Evolutionary conservation across 2,113 vertebrate genomes (phyloP).

Genomic region (Suncus etruscus): DNA sequence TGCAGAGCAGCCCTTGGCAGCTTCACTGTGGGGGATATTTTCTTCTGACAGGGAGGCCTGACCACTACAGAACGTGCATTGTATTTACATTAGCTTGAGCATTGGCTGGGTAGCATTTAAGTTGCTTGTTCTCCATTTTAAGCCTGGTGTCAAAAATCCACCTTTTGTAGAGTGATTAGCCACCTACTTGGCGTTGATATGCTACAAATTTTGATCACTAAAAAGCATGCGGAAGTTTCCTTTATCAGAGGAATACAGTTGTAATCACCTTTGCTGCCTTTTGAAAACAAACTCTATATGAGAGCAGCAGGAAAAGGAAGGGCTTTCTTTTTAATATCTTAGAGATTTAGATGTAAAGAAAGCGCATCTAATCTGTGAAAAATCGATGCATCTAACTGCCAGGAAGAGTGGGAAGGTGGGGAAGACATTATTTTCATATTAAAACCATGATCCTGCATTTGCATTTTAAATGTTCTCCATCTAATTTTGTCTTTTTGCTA

Average conservation of each 20-base stretch:
- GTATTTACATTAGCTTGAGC: not conserved
- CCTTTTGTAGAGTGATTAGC: constrained; percentile 49
- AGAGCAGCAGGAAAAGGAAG: constrained; percentile 36
- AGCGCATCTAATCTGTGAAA: constrained; percentile 66
- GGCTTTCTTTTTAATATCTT: constrained; percentile 52
- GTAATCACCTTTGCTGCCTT: constrained; percentile 56
- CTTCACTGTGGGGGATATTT: accelerated
- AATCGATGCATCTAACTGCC: constrained; percentile 12
- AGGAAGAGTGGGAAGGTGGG: not conserved
- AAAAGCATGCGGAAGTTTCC: constrained; percentile 40
- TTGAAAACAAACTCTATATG: constrained; percentile 56
- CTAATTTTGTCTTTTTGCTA: constrained; percentile 64
- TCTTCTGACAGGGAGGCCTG: not conserved
- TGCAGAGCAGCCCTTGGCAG: not conserved
- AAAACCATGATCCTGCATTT: constrained; percentile 67
- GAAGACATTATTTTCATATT: constrained; percentile 66
- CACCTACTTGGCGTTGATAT: constrained; percentile 64
- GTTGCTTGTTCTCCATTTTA: constrained; percentile 17
- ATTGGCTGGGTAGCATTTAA: not conserved
- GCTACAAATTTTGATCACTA: constrained; percentile 62
- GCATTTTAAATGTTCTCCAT: constrained; percentile 72
- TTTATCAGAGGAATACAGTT: constrained; percentile 55
- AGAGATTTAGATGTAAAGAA: constrained; percentile 59
- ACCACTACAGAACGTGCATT: accelerated
- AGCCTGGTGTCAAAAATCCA: constrained; percentile 59